Percentiles rank a stretch among this genome's conserved stretches.
These are phyloP conservation scores for Terrapene triunguis DNA, from an alignment of 2,113 vertebrate species.

Conservation along the genomic window DNA sequence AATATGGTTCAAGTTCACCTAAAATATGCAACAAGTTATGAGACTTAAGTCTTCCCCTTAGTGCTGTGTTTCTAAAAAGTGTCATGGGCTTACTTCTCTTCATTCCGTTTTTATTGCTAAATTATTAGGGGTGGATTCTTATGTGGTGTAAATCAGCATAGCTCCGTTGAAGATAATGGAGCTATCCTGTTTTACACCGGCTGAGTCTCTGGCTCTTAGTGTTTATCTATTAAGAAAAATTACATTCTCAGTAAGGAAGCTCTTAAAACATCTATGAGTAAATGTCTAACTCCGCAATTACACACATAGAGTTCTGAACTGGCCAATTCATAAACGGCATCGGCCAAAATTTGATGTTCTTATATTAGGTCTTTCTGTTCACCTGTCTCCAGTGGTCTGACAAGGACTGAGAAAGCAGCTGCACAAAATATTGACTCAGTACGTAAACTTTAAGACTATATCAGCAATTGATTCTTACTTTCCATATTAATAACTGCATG, in stretches of 20 bases:
- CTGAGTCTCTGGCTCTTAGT: background rate
- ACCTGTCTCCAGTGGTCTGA: background rate
- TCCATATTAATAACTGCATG: background rate
- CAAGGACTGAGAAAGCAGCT: accelerated
- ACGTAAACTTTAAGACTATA: background rate
- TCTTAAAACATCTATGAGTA: background rate
- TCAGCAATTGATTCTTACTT: background rate
- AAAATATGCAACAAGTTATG: background rate
- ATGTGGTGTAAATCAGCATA: too few species aligned
- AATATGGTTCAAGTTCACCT: background rate
- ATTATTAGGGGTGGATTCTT: background rate
- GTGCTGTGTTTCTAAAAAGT: background rate
- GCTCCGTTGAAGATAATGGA: background rate
- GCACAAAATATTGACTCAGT: accelerated
- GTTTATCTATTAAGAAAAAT: background rate
- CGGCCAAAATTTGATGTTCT: background rate
- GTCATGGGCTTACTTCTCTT: background rate
- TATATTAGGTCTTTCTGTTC: background rate
- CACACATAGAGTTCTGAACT: accelerated
- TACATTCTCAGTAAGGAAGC: background rate
- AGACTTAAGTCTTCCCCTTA: background rate
- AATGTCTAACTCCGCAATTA: accelerated
- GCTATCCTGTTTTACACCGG: background rate
- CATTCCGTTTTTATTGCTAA: background rate
- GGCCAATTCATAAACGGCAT: accelerated